Evolutionary conservation across 1,140 invertebrate species (phyloP).

Genomic region (Subanguina moxae): DNA sequence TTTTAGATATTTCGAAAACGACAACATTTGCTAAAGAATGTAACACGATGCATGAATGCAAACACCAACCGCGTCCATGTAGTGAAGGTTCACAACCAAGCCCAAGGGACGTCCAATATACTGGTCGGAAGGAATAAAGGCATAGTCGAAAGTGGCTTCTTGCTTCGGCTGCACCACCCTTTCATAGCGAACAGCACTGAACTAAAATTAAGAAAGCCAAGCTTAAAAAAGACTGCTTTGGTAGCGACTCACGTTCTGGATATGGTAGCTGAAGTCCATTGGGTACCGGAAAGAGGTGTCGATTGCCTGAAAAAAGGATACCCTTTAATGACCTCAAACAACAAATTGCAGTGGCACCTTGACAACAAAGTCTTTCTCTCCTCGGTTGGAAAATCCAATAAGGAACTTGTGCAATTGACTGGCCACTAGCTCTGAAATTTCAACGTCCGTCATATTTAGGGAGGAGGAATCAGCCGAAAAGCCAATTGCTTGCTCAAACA

Average conservation of each 20-base stretch:
- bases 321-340: too few species aligned
- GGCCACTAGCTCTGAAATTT: conserved; percentile 77
- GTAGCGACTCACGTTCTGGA: conserved; percentile 74
- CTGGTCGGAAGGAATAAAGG: conserved; percentile 86
- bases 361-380: conserved; percentile 78
- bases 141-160: conserved; percentile 89
- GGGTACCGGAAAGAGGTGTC: conserved; percentile 97
- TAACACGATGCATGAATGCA: too few species aligned
- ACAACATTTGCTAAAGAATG: too few species aligned
- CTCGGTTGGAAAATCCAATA: conserved; percentile 92
- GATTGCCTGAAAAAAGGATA: conserved; percentile 62
- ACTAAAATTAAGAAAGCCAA: conserved; percentile 63
- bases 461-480: background rate
- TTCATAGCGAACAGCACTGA: conserved; percentile 83
- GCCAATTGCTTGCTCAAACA: conserved; percentile 18
- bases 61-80: conserved; percentile 71
- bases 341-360: conserved; percentile 64
- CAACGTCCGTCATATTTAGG: conserved; percentile 5
- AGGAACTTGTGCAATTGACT: conserved; percentile 87
- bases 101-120: conserved; percentile 93
- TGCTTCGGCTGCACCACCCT: conserved; percentile 80
- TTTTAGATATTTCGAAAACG: too few species aligned
- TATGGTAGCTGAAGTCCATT: conserved; percentile 94
- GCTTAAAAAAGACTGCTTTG: background rate
- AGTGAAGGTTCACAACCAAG: conserved; percentile 84